Conservation (phyloP, 2,797 vertebrate genomes). For the Chelon labrosus region DNA sequence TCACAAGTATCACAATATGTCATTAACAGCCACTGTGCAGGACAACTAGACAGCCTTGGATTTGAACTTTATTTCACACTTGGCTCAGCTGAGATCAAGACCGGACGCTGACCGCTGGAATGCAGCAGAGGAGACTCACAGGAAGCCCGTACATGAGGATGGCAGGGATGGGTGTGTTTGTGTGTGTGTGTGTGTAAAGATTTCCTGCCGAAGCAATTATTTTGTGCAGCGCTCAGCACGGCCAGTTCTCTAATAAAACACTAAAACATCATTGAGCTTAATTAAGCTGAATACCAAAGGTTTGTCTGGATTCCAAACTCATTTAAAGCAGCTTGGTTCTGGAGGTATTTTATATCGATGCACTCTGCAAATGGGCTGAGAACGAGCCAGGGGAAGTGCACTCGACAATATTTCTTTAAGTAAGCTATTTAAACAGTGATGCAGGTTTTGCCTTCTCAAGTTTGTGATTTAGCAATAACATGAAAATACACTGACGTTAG, state of each 20-base stretch:
- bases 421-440: not conserved
- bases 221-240: slow-evolving; percentile 59
- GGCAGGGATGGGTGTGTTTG: too few species aligned
- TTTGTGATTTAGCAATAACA: not conserved
- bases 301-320: slow-evolving; percentile 54
- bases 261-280: slow-evolving; percentile 51
- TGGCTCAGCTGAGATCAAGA: slow-evolving; percentile 18
- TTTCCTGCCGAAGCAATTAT: slow-evolving; percentile 30
- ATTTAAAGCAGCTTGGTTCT: slow-evolving; percentile 55
- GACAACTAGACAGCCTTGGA: not conserved
- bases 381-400: slow-evolving; percentile 29
- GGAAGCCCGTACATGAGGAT: too few species aligned
- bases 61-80: slow-evolving; percentile 11
- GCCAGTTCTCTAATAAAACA: slow-evolving; percentile 52
- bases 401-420: slow-evolving; percentile 29
- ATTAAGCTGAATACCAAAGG: slow-evolving; percentile 59
- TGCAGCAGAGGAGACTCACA: slow-evolving; percentile 9
- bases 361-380: slow-evolving; percentile 51
- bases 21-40: not conserved
- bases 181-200: slow-evolving; percentile 2
- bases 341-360: slow-evolving; percentile 32
- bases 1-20: not conserved
- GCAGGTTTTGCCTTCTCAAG: not conserved
- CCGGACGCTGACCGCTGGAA: slow-evolving; percentile 3
- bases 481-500: not conserved